A percentile compares a stretch with the other conserved stretches of the same genome.
These are phyloP conservation scores for Allobates femoralis DNA, from an alignment of 2,797 vertebrate genomes.

Conservation along the genomic window DNA sequence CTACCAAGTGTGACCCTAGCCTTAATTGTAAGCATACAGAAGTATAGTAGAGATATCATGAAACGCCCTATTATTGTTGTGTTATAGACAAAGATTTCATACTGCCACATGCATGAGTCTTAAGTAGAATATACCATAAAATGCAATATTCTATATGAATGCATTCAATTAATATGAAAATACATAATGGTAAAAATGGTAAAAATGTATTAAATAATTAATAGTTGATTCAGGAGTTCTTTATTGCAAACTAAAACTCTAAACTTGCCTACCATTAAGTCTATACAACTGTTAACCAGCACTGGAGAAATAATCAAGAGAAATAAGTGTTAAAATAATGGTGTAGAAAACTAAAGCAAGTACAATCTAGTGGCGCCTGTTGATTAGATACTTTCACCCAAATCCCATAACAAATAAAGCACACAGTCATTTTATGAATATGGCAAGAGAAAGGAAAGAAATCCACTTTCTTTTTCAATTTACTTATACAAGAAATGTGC, in stretches of 20 bases:
- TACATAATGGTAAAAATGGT: too few species aligned
- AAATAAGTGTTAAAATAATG: background rate
- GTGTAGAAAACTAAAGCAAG: background rate
- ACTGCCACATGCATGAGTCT: too few species aligned
- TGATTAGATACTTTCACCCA: slow-evolving; percentile 29
- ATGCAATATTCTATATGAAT: too few species aligned
- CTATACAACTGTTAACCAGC: background rate
- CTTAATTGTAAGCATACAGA: too few species aligned
- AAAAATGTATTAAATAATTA: background rate
- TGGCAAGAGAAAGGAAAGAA: slow-evolving; percentile 19
- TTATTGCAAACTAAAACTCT: background rate
- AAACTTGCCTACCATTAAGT: background rate
- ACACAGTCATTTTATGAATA: slow-evolving; percentile 27
- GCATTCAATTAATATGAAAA: too few species aligned
- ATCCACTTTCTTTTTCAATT: slow-evolving; percentile 17
- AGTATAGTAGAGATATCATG: too few species aligned
- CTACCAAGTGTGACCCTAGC: too few species aligned
- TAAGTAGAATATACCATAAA: too few species aligned
- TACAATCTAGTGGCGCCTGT: background rate
- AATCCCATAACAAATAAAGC: slow-evolving; percentile 43
- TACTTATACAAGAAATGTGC: slow-evolving; percentile 3
- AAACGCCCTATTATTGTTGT: too few species aligned
- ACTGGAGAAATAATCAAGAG: background rate
- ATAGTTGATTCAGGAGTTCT: background rate
- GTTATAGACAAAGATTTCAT: too few species aligned